phyloP scores from a whole-genome alignment of 2,888 invertebrate species.

The Zelleria hepariella region DNA sequence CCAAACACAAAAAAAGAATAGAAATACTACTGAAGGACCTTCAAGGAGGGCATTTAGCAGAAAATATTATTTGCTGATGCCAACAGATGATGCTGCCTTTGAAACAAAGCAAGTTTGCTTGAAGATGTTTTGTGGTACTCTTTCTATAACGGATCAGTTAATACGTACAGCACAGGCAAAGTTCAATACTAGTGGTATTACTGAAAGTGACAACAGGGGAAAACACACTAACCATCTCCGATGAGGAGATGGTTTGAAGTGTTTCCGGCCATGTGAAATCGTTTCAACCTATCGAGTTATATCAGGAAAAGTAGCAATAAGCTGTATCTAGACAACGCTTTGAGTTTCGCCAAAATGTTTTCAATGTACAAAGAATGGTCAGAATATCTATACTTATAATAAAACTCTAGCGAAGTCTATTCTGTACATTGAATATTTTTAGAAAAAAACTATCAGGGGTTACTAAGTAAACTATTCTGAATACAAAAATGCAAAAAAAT shows the following conservation, averaged over 20 bases:
- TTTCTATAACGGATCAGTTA: not conserved
- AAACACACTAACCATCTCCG: not conserved
- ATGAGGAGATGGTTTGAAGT: not conserved
- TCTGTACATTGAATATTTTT: no score
- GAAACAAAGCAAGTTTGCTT: not conserved
- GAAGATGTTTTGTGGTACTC: slow-evolving; percentile 1
- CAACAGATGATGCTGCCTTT: not conserved
- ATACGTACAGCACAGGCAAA: not conserved
- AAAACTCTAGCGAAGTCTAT: no score
- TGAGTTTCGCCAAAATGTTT: not conserved
- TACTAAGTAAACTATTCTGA: no score
- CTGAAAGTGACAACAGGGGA: not conserved
- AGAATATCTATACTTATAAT: no score
- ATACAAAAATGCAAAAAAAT: no score
- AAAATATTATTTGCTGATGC: slow-evolving; percentile 4
- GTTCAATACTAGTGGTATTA: not conserved
- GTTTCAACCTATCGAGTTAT: not conserved
- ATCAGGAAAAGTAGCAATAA: not conserved
- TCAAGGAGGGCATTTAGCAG: not conserved
- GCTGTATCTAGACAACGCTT: not conserved
- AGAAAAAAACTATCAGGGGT: no score
- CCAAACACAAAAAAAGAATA: slow-evolving; percentile 3
- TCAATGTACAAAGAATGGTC: not conserved
- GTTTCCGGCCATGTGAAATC: not conserved
- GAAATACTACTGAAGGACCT: not conserved